Base-by-base conservation (phyloP, 2,888 invertebrate genomes). In the Uloborus plumipes region DNA sequence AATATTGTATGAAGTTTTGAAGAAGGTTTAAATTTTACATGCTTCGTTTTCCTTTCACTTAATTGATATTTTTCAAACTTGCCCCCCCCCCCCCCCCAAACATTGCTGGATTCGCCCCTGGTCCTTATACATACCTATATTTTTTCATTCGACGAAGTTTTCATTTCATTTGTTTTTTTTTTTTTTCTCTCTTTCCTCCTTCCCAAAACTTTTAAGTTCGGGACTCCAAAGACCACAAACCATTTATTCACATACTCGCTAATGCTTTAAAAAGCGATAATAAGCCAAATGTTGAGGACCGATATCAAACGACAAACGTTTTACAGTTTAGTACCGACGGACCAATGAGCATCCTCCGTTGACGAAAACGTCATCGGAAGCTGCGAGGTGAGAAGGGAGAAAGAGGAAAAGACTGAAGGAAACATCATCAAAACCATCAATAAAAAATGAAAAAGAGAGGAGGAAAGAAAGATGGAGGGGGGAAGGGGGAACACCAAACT, bases 401-500 rank as follows among this genome's bases (percentile, higher is more conserved):
- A 26, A 50, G 62, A 31, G 61, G 16, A 64, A n/a, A 69, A 62
- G 66, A 31, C 62, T 18, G 62, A 69, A 55, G 61, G 61, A 74
- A 81, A 81, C 70, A 74, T 81, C 80, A 81, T 74, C 72, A 79
- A 79, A 79, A 73, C 62, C 69, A 80, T 80, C 69, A 81, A 81
- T 74, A 81, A 81, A 81, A 79, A 73, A 51, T 59, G 49, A 58
- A 73, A 70, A 71, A 47, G 65, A 18, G 50, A 59, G 50, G 18
- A 22, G 47, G 53, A 51, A 50, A 67, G 71, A 50, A 39, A 51
- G 49, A n/a, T 50, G 74, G 74, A 70, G 59, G 69, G 67, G 49
- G 74, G 74, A 70, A 59, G 69, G 69, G 50, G 62, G 80, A 74
- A 80, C 74, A 74, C 62, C 49, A 81, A n/a, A 81, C 74, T 81